A percentile compares a stretch with the other conserved stretches of the same genome.
Conservation (phyloP, 2,113 vertebrate species). For the Tricholaema leucomelas region DNA sequence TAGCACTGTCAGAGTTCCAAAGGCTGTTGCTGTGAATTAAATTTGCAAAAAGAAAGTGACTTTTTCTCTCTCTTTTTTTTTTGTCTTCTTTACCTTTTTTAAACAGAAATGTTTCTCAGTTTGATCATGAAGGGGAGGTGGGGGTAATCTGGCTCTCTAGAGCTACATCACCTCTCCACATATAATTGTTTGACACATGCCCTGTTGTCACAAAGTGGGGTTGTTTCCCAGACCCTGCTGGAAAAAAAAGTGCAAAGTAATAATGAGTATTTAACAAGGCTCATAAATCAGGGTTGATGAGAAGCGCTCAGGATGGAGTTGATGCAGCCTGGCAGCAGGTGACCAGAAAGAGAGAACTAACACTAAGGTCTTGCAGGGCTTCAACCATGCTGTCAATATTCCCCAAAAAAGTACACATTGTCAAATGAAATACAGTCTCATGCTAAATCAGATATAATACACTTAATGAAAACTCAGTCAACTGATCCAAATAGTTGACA, state of each 20-base stretch:
- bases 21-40: background rate
- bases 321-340: conserved; percentile 9
- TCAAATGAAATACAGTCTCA: background rate
- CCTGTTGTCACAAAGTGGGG: conserved; percentile 51
- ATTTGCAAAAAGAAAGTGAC: background rate
- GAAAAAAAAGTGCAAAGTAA: conserved; percentile 71
- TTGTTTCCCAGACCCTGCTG: conserved; percentile 59
- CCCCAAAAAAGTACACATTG: background rate
- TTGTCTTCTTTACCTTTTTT: background rate
- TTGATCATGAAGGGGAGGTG: background rate
- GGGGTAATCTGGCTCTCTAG: background rate
- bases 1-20: background rate
- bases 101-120: background rate
- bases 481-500: background rate
- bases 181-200: conserved; percentile 57
- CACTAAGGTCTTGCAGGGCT: background rate
- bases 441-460: background rate
- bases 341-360: background rate
- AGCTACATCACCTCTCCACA: conserved; percentile 31
- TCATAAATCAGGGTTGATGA: conserved; percentile 81
- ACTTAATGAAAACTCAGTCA: conserved; percentile 29
- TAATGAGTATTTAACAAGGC: conserved; percentile 84
- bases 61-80: background rate
- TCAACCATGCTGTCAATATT: background rate
- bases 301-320: conserved; percentile 25